phyloP scores from a whole-genome alignment of 2,888 invertebrate species.

The Cylloceria caligata region DNA sequence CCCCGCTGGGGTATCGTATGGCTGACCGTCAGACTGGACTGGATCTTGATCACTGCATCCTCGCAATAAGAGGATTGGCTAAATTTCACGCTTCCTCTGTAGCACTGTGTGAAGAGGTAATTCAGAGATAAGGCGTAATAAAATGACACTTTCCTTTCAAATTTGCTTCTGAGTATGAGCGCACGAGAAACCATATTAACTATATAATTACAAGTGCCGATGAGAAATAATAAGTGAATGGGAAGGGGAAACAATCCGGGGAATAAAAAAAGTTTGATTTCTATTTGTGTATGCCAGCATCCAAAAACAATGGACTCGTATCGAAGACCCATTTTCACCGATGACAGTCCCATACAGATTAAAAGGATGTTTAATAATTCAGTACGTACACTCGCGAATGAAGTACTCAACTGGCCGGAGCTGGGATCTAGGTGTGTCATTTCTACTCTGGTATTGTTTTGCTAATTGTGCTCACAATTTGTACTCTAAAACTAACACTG shows the following conservation, averaged over 20 bases:
- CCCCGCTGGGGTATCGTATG: conserved; percentile 86
- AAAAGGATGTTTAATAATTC: not conserved
- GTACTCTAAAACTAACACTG: not conserved
- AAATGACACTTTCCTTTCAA: not conserved
- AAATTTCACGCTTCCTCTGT: conserved; percentile 87
- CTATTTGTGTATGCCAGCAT: conserved; percentile 69
- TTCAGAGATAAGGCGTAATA: not conserved
- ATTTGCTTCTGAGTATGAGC: not conserved
- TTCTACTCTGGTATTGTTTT: not conserved
- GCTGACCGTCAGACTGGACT: conserved; percentile 86
- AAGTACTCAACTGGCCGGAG: conserved; percentile 70
- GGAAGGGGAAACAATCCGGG: not conserved
- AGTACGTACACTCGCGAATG: conserved; percentile 2
- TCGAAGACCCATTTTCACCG: conserved; percentile 71
- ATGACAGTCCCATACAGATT: conserved; percentile 63
- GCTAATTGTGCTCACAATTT: not conserved
- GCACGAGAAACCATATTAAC: not conserved
- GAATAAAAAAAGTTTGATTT: conserved; percentile 16
- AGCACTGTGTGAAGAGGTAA: conserved; percentile 85
- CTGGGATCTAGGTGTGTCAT: conserved; percentile 67
- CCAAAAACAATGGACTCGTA: conserved; percentile 72
- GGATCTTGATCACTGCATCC: conserved; percentile 85
- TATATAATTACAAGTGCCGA: conserved; percentile 5
- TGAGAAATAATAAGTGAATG: not conserved
- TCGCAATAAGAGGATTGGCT: conserved; percentile 86